Evolutionary conservation across 2,797 vertebrate genomes (phyloP), one percentile per base, ranked within the genome.

Genomic region (Sebastes reedi): DNA sequence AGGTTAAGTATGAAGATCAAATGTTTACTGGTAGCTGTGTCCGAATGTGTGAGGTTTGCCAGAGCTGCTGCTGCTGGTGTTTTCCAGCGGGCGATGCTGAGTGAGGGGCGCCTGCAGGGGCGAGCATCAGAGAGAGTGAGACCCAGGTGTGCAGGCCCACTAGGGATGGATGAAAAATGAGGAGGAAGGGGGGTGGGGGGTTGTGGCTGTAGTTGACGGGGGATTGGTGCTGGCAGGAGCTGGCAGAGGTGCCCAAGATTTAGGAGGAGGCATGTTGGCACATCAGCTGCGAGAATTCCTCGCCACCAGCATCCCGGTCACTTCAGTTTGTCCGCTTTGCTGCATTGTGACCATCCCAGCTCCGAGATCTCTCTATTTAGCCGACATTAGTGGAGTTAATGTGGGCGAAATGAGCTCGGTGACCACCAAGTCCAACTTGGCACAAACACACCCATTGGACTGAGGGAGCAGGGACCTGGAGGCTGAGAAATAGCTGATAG

Each of bases 371-470:
- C 93, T 93, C 91, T 90, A 93, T 94, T 95, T 91, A 94, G 88
- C 77, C 70, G 84, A 87, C 84, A 93, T 94, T 92, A 94, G 88
- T 82, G 89, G 85, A 93, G 90, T 89, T 95, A 94, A 95, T 94
- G 91, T 87, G 90, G 82, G 82, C 89, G 88, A 91, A 94, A 94
- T 90, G 79, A 92, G 93, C 88, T 78, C 42, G 70, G 56, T 85
- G 90, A 92, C 91, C 93, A 87, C 32, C 72, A 77, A 46, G 84
- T 89, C 93, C 93, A 93, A 91, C 76, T 90, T 94, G 92, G 92
- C 90, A 89, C 77, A 60, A 79, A 74, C 74, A 79, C 30, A 59
- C 39, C 67, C 62, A 50, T 34, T 14, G 61, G 89, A 79, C 79
- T 24, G 75, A 75, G 79, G 71, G 80, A 71, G 20, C 71, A 22